A percentile compares a stretch with the other conserved stretches of the same genome.
These are phyloP conservation scores for Himalopsyche kuldschensis DNA, from an alignment of 2,888 invertebrate genomes.

Conservation along the genomic window DNA sequence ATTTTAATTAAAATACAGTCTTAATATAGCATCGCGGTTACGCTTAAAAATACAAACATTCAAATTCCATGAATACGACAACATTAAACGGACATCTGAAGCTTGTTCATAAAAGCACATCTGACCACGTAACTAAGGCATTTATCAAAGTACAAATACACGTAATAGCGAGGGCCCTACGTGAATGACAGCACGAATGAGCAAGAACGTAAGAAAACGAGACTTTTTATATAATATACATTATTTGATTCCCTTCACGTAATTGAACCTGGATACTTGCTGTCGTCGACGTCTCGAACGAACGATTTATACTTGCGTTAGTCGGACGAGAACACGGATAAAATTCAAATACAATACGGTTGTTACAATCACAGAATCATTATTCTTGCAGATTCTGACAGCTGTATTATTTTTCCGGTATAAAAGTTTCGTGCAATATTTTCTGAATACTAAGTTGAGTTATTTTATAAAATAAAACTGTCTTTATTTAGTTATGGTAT, in stretches of 20 bases:
- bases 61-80: background rate
- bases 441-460: too few species aligned
- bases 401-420: too few species aligned
- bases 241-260: background rate
- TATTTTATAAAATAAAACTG: too few species aligned
- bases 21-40: too few species aligned
- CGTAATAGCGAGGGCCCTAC: background rate
- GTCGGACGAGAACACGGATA: background rate
- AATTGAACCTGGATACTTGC: background rate
- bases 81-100: background rate
- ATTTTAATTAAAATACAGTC: too few species aligned
- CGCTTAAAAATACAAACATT: too few species aligned
- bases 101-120: background rate
- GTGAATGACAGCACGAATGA: too few species aligned
- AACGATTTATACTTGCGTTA: background rate
- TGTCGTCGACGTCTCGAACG: background rate
- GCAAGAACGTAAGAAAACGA: background rate
- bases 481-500: too few species aligned
- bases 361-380: background rate
- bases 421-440: too few species aligned
- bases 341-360: background rate
- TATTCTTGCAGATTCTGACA: too few species aligned
- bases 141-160: background rate
- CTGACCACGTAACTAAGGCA: background rate
- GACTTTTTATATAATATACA: background rate